These are phyloP conservation scores for Emydocephalus ijimae DNA, from an alignment of 2,113 vertebrate species.

Conservation along the genomic window DNA sequence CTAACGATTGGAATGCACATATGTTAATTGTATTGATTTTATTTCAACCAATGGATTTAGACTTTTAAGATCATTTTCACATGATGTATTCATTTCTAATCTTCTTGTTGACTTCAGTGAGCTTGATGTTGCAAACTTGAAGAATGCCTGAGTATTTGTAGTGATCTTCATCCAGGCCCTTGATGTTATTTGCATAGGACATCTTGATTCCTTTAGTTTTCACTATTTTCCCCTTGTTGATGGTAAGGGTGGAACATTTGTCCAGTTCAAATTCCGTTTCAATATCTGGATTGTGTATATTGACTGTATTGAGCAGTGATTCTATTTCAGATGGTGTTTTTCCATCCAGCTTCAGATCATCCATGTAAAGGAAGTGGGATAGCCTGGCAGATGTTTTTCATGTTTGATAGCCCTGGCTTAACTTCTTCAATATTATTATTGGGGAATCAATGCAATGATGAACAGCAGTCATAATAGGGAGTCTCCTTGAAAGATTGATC, in stretches of 20 bases:
- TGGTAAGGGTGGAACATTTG: background rate
- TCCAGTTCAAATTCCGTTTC: background rate
- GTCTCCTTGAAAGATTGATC: too few relatives aligned
- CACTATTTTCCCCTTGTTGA: background rate
- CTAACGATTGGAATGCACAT: background rate
- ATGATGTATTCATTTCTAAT: background rate
- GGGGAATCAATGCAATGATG: too few relatives aligned
- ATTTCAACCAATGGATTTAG: background rate
- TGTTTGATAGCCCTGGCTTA: background rate
- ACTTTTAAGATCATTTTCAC: background rate
- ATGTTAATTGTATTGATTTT: background rate
- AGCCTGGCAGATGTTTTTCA: background rate
- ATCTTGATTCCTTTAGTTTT: background rate
- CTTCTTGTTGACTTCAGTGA: background rate
- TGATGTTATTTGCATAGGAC: background rate
- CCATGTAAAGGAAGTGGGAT: background rate
- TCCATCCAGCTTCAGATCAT: too few relatives aligned
- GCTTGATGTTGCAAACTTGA: background rate
- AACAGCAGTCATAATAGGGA: too few relatives aligned
- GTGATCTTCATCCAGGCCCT: background rate
- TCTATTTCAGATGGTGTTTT: too few relatives aligned
- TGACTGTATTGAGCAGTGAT: too few relatives aligned
- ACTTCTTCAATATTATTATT: too few relatives aligned
- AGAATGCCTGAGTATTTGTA: background rate
- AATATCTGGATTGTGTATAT: background rate